These are phyloP conservation scores for Temnothorax nylanderi DNA, from an alignment of 1,140 invertebrate genomes.

Conservation along the genomic window DNA sequence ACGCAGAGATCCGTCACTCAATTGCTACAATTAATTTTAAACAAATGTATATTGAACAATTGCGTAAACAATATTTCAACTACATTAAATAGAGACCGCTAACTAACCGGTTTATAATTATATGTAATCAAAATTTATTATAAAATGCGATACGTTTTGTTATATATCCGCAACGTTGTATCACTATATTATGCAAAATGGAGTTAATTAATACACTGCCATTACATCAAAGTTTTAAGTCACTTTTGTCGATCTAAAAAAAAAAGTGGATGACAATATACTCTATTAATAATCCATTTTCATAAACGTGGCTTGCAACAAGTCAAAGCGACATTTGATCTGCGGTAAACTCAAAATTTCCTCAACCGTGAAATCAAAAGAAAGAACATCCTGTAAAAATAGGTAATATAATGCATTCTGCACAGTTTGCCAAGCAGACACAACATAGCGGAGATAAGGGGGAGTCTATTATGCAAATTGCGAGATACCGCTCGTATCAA, in stretches of 20 bases:
- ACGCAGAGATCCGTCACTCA: background rate
- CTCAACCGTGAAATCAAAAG: conserved; percentile 2
- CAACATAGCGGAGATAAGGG: background rate
- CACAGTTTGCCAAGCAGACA: conserved; percentile 27
- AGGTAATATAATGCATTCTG: background rate
- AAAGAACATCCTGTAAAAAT: conserved; percentile 24
- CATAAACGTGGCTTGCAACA: background rate
- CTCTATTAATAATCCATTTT: background rate
- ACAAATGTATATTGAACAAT: conserved; percentile 21
- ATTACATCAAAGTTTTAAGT: background rate
- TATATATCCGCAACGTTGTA: background rate
- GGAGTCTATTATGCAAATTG: conserved; percentile 55
- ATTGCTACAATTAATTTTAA: background rate
- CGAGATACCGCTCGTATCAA: conserved; percentile 52
- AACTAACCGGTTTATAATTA: conserved; percentile 13
- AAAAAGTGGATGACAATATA: background rate
- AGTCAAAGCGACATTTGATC: background rate
- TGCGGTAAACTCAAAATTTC: background rate
- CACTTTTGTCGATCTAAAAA: background rate
- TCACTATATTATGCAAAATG: background rate
- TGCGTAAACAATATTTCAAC: background rate
- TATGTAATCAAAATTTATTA: background rate
- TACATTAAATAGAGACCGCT: background rate
- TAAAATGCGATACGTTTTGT: background rate
- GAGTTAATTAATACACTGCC: background rate